Evolutionary conservation across 2,113 vertebrate species (phyloP).

Genomic region (Pollimyrus isidori): DNA sequence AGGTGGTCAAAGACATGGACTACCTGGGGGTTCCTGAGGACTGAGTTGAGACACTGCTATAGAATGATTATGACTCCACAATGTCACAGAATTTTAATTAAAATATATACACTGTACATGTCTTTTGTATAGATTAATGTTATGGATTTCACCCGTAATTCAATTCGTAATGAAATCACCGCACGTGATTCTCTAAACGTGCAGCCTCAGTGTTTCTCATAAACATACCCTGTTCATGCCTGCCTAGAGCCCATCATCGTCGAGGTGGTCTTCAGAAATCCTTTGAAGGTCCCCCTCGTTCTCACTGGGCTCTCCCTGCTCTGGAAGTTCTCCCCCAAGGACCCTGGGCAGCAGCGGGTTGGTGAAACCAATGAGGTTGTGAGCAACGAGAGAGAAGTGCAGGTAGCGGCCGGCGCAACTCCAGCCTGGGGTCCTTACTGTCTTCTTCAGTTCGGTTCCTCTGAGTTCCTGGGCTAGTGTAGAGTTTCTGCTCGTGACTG

Average conservation of each 20-base stretch:
- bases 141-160: background rate
- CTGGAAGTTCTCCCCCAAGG: conserved; percentile 82
- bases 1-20: background rate
- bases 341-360: conserved; percentile 49
- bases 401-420: conserved; percentile 34
- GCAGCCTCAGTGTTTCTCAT: background rate
- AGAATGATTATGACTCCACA: background rate
- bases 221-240: background rate
- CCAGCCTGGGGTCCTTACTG: background rate
- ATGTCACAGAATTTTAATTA: background rate
- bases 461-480: background rate
- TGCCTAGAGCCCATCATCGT: conserved; percentile 82
- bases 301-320: conserved; percentile 81
- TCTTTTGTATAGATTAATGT: background rate
- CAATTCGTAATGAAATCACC: background rate
- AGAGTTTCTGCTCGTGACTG: background rate
- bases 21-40: background rate
- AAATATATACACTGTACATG: background rate
- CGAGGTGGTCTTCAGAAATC: conserved; percentile 88
- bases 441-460: background rate
- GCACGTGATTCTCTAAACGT: background rate
- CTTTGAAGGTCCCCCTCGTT: conserved; percentile 81
- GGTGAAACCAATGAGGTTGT: conserved; percentile 58
- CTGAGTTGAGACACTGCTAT: background rate
- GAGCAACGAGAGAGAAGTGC: conserved; percentile 62